Conservation (phyloP, 2,113 vertebrate genomes). For the Calidris pugnax region DNA sequence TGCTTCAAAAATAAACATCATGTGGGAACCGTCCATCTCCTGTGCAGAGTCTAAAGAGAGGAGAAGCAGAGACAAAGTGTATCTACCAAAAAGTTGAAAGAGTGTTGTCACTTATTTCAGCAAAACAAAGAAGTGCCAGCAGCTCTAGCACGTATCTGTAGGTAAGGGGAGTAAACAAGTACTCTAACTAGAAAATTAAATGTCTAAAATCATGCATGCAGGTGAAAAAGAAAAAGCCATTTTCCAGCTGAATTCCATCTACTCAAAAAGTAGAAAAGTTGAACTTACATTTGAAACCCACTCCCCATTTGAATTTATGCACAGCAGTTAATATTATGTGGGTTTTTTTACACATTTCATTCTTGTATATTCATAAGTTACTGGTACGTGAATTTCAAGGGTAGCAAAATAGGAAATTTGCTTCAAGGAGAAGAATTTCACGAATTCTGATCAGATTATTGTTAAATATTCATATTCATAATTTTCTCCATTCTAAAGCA, state of each 20-base stretch:
- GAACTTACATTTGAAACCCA: background rate
- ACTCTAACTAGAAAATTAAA: background rate
- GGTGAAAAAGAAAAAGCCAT: background rate
- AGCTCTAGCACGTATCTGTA: background rate
- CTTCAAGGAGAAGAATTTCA: background rate
- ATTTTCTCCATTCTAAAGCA: background rate
- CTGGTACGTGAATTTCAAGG: background rate
- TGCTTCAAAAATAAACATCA: background rate
- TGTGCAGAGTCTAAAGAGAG: background rate
- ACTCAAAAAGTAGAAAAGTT: background rate
- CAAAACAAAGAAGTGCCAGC: background rate
- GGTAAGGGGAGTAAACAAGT: background rate
- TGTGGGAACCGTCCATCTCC: background rate
- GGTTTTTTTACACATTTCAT: background rate
- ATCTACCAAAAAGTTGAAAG: background rate
- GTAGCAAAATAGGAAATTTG: background rate
- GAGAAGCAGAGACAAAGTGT: background rate
- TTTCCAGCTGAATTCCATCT: background rate
- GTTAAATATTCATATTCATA: background rate
- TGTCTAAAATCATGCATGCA: background rate
- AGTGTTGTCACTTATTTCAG: background rate
- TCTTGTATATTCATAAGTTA: background rate
- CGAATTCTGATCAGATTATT: background rate
- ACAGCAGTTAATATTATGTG: background rate
- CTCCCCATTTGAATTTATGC: background rate